Evolutionary conservation across 2,113 vertebrate species (phyloP).

Genomic region (Myotis davidii): DNA sequence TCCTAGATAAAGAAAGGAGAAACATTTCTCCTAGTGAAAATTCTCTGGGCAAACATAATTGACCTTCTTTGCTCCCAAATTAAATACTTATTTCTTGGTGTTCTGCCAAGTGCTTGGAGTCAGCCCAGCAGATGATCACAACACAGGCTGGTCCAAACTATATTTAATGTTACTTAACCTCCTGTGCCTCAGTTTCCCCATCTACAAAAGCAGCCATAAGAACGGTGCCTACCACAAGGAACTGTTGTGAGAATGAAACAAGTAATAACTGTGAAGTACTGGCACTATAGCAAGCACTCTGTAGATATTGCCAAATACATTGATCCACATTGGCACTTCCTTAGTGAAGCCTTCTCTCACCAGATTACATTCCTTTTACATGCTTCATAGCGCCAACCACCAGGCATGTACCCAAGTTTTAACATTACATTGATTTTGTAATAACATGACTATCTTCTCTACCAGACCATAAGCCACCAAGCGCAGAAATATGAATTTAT

Average conservation of each 20-base stretch:
- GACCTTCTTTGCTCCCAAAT: conserved; percentile 19
- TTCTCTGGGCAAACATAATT: conserved; percentile 46
- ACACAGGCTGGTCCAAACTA: no score
- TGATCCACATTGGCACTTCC: not conserved
- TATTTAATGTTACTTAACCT: not conserved
- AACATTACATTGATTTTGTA: not conserved
- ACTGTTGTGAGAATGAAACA: not conserved
- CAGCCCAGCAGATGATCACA: not conserved
- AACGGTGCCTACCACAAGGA: not conserved
- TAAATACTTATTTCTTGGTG: not conserved
- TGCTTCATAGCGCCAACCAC: not conserved
- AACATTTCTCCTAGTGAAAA: not conserved
- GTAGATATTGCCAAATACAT: not conserved
- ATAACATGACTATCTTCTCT: not conserved
- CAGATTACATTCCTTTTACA: not conserved
- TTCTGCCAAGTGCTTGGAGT: not conserved
- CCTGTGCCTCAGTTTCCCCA: not conserved
- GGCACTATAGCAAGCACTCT: not conserved
- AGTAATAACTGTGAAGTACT: not conserved
- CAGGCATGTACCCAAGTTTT: not conserved
- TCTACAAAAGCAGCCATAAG: not conserved
- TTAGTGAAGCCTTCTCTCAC: not conserved
- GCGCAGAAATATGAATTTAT: not conserved
- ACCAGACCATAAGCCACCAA: not conserved
- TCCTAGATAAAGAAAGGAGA: not conserved